These are phyloP conservation scores for Cuniculus paca DNA, from an alignment of 2,797 vertebrate genomes.

Conservation along the genomic window DNA sequence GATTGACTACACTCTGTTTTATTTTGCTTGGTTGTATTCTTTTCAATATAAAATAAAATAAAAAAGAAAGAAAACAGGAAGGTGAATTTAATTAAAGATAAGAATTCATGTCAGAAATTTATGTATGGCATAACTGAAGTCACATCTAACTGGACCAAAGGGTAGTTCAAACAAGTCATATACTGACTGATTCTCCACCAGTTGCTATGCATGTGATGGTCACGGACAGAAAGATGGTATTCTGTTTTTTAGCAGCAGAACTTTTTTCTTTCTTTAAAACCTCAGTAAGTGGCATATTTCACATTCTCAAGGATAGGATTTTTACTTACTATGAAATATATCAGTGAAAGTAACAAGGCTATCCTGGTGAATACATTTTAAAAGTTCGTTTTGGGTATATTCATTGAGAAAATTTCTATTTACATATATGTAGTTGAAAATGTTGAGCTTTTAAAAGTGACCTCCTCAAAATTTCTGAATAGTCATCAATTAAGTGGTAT, in stretches of 20 bases:
- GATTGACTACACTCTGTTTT: no score
- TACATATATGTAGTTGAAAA: neutral
- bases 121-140: neutral
- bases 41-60: no score
- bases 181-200: neutral
- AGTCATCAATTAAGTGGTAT: neutral
- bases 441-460: neutral
- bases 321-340: slow-evolving; percentile 27
- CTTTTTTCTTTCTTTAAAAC: neutral
- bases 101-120: neutral
- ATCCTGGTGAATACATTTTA: neutral
- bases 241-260: neutral
- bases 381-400: neutral
- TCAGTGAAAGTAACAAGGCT: neutral
- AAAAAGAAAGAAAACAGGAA: neutral
- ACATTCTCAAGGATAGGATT: neutral
- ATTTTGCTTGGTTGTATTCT: no score
- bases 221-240: neutral
- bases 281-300: neutral
- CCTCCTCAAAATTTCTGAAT: neutral
- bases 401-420: neutral
- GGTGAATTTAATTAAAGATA: neutral
- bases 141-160: neutral
- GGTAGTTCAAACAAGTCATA: neutral
- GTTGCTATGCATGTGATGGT: neutral